Base-by-base conservation (phyloP, 2,113 vertebrate genomes). In the Elachura formosa region DNA sequence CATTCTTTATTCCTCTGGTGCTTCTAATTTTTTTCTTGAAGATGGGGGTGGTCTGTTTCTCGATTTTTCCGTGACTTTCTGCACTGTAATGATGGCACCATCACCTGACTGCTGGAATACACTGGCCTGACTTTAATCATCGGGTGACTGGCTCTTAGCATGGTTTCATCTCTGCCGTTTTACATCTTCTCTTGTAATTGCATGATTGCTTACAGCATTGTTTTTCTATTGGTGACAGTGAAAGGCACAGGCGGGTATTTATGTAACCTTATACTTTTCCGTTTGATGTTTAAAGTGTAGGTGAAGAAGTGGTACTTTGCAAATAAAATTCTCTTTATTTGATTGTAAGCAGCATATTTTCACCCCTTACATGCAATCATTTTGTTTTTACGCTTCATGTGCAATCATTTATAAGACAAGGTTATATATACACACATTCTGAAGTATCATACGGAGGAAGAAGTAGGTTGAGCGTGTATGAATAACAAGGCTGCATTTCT, bases 71-170 rank as follows among this genome's bases (percentile, higher is more conserved):
- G 62, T 93, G 95, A 87, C 71, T 96, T 67, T 96, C 95, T 97
- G 96, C 92, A 92, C 95, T 87, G 55, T 97, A 94, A 97, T 87
- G 94, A 95, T 85, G 59, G 94, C 79, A 94, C 96, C 91, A 90
- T 97, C 96, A 95, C 96, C 97, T 97, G 94, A 96, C 95, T 97
- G 93, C 92, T 91, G 90, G 93, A 90, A 89, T 95, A 96, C 59
- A 85, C 93, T 94, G 93, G 88, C 79, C 94, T 96, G 97, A 93
- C 96, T 98, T 96, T 96, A 96, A 95, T 97, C 95, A 92, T 95
- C 34, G 63, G 86, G 89, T 95, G 94, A 92, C 86, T 94, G 92
- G 68, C 78, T 97, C 79, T 95, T 89, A 87, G 77, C 61, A 19
- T 71, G 43, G 95, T 66, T 94, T 96, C 84, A 76, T 96, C 94